phyloP scores from a whole-genome alignment of 2,113 vertebrate genomes.

The Saimiri boliviensis region DNA sequence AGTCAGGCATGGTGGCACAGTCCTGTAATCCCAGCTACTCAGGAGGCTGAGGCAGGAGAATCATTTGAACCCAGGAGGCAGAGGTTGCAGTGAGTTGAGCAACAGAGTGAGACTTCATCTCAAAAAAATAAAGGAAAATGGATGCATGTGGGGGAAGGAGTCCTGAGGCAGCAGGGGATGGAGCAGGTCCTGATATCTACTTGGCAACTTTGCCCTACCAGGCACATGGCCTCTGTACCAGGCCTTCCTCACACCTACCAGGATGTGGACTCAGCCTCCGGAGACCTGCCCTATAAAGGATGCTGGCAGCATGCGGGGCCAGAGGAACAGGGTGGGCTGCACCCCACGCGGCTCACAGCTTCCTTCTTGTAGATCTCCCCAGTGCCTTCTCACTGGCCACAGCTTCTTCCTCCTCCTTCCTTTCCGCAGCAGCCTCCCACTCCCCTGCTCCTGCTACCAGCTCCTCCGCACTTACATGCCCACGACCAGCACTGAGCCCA shows the following conservation, averaged over 20 bases:
- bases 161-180: background rate
- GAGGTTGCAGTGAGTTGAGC: too few species aligned
- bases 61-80: too few species aligned
- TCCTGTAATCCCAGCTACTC: too few species aligned
- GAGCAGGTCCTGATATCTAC: background rate
- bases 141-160: background rate
- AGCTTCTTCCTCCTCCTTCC: background rate
- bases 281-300: too few species aligned
- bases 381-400: background rate
- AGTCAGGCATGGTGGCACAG: too few species aligned
- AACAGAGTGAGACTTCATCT: too few species aligned
- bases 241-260: background rate
- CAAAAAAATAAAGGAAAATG: background rate
- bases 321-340: too few species aligned
- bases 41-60: too few species aligned
- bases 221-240: background rate
- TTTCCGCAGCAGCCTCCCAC: background rate
- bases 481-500: background rate
- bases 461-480: background rate
- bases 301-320: background rate
- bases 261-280: background rate
- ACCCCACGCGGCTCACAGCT: background rate
- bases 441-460: background rate
- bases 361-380: background rate
- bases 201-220: background rate